Evolutionary conservation across 1,140 invertebrate genomes (phyloP), one percentile per base, ranked within the genome.

Genomic region (Rhysida immarginata): DNA sequence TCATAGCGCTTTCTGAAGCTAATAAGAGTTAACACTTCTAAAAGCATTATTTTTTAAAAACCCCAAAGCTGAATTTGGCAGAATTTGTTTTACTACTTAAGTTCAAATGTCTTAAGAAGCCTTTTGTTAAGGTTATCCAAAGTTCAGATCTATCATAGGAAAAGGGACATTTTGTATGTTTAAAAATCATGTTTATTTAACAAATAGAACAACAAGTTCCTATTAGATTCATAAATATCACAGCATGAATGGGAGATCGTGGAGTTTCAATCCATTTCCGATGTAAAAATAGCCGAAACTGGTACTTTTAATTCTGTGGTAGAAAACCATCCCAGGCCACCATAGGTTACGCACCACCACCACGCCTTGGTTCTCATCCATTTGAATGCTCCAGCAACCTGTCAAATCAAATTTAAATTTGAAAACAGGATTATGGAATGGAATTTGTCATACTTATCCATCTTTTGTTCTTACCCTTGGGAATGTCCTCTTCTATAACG

Each of bases 231-330:
- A n/a, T n/a, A n/a, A n/a, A n/a, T n/a, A n/a, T n/a, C 5, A 16
- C 29, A 58, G 26, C 43, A 58, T 58, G 42, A 58, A 58, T 11
- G 57, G 57, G 11, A 58, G 21, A 41, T 58, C 56, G n/a, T 59
- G 27, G 26, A 59, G 49, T 25, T 59, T 53, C 26, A 44, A 29
- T 3, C 57, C 57, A 2, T 41, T 25, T 2, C 57, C 57, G 21
- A 58, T 20, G 24, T 58, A 58, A 53, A 24, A 24, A 26, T 18
- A 48, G 25, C 57, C 57, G 56, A 45, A 35, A 16, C 49, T 35
- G 18, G 25, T 49, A 18, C 3, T 58, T 21, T 26, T 16, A 18
- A 58, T 23, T 2, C 29, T 46, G 43, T 58, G 57, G 23, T 57
- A 58, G 23, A 58, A 58, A 2, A 58, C 24, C 13, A 53, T 21